Base-by-base conservation (phyloP, 2,888 invertebrate genomes). In the Parochlus steinenii region DNA sequence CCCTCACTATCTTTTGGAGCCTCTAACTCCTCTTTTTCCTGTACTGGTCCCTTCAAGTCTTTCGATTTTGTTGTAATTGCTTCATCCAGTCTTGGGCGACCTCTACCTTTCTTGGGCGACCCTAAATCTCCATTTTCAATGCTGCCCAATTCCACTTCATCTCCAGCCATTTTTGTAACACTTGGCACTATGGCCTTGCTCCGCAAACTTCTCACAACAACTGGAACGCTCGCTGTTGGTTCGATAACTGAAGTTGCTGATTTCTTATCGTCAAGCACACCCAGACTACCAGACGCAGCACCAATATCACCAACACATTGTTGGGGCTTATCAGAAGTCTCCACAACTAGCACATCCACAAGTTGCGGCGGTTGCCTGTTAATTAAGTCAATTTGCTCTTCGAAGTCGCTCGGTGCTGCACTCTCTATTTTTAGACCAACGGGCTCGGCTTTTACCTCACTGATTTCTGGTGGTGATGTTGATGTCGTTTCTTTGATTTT, bases 1-100 rank as follows among this genome's bases (percentile, higher is more conserved):
- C 14, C 52, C 49, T 25, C 51, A 12, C 11, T 14, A 10, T 26
- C 26, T 11, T 10, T 11, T 11, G 26, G 12, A 6, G 22, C 8
- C 10, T 6, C 24, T 5, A 5, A 5, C 6, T 5, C n/a, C 12
- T 24, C 24, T 5, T n/a, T 3, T n/a, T 5, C 12, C 12, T 12
- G n/a, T 11, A 24, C 12, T 24, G 24, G 24, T 11, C 12, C 12
- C 4, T 24, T 12, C 4, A 12, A 5, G n/a, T n/a, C 12, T 11
- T 24, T 24, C 24, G 6, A 5, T 11, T 24, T 24, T 24, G n/a
- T 24, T 3, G 24, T 24, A 24, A 11, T 12, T 6, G 24, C 28
- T 15, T 18, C 14, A n/a, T 35, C 24, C 15, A 36, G 24, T 24
- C 16, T 36, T 11, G 30, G 36, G 10, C 36, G 25, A 11, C 36